phyloP scores from a whole-genome alignment of 2,113 vertebrate species.

The Solea solea region DNA sequence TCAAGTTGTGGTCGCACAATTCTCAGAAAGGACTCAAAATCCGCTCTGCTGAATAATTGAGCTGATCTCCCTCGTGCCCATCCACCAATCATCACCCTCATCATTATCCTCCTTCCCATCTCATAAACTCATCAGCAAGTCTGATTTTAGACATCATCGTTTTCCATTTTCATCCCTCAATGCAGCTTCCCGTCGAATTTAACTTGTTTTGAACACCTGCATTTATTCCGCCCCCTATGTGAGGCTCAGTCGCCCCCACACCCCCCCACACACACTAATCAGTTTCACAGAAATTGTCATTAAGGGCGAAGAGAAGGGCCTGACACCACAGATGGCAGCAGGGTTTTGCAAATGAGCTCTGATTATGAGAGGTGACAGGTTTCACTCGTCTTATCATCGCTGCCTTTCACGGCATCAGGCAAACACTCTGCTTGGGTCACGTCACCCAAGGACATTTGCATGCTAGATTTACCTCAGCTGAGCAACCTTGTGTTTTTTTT shows the following conservation, averaged over 20 bases:
- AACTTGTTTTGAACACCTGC: constrained; percentile 63
- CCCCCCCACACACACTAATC: constrained; percentile 50
- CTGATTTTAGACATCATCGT: constrained; percentile 30
- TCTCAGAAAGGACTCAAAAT: constrained; percentile 11
- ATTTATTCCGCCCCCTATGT: neutral
- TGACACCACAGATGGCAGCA: constrained; percentile 77
- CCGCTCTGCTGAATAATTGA: constrained; percentile 22
- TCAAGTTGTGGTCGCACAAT: constrained; percentile 11
- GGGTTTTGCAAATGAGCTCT: constrained; percentile 73
- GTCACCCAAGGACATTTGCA: constrained; percentile 63
- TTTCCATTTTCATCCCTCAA: constrained; percentile 38
- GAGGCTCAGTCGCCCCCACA: constrained; percentile 19
- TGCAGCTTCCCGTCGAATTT: constrained; percentile 40
- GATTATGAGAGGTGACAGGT: constrained; percentile 72
- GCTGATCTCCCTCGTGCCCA: neutral
- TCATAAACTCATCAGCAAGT: constrained; percentile 31
- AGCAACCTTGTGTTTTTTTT: constrained; percentile 52
- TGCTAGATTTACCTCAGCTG: constrained; percentile 52
- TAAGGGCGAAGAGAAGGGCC: constrained; percentile 60
- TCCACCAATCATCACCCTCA: constrained; percentile 14
- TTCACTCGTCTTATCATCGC: constrained; percentile 66
- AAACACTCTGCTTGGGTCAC: constrained; percentile 56
- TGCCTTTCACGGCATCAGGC: constrained; percentile 68
- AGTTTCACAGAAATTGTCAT: constrained; percentile 68
- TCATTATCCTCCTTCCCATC: constrained; percentile 20